A percentile compares a stretch with the other conserved stretches of the same genome.
These are phyloP conservation scores for Mythimna impura DNA, from an alignment of 2,888 invertebrate species.

Conservation along the genomic window DNA sequence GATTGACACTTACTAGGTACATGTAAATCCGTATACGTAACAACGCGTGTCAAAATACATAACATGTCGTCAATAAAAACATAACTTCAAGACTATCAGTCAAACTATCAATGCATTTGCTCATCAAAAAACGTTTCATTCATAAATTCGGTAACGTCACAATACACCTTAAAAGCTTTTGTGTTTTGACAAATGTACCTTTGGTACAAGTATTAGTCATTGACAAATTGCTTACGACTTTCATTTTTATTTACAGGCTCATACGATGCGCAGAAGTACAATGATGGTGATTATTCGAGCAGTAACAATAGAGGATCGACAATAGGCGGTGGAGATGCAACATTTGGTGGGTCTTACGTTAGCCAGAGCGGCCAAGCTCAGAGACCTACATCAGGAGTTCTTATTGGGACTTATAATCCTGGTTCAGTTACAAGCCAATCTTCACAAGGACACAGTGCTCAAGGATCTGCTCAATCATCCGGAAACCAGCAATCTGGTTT, in stretches of 20 bases:
- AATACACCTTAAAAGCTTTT: constrained; percentile 72
- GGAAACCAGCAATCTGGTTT: constrained; percentile 17
- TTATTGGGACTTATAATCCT: constrained; percentile 39
- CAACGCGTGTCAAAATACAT: constrained; percentile 35
- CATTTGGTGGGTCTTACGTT: constrained; percentile 73
- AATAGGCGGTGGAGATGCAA: constrained; percentile 73
- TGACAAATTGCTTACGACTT: constrained; percentile 86
- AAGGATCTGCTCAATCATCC: constrained; percentile 23
- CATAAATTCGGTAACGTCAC: constrained; percentile 69
- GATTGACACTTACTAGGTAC: too few relatives aligned
- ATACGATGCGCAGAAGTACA: constrained; percentile 85
- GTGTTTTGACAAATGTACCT: constrained; percentile 66
- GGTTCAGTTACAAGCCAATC: constrained; percentile 6
- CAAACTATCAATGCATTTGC: constrained; percentile 50
- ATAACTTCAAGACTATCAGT: constrained; percentile 33
- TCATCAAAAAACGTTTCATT: constrained; percentile 68
- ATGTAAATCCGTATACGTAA: not conserved
- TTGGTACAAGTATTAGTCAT: constrained; percentile 74
- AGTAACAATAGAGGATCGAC: constrained; percentile 76
- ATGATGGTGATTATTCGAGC: constrained; percentile 81
- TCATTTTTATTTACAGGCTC: constrained; percentile 89
- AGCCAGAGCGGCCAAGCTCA: constrained; percentile 74
- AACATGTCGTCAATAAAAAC: constrained; percentile 19
- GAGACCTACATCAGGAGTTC: constrained; percentile 45
- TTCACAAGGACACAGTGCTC: constrained; percentile 27